Percentiles rank a stretch among this genome's conserved stretches.
These are phyloP conservation scores for Cervus canadensis DNA, from an alignment of 2,113 vertebrate species.

Conservation along the genomic window DNA sequence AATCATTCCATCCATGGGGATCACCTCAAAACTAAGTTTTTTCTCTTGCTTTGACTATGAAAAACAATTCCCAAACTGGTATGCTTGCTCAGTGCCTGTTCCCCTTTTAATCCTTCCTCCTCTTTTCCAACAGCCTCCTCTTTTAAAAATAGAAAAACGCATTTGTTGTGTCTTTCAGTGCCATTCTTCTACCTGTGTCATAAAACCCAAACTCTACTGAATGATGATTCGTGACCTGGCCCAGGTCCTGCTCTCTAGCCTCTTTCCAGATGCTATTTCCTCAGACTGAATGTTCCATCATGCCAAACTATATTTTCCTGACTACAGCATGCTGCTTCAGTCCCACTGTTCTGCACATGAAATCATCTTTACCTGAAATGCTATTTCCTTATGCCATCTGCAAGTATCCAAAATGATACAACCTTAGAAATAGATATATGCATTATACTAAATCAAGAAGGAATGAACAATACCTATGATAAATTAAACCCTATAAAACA, in stretches of 20 bases:
- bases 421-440: not conserved
- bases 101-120: not conserved
- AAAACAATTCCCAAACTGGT: not conserved
- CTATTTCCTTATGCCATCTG: not conserved
- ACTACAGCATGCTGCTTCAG: not conserved
- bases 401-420: not conserved
- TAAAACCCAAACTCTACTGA: not conserved
- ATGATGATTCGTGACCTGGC: not conserved
- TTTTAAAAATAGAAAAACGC: not conserved
- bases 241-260: not conserved
- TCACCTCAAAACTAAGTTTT: not conserved
- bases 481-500: not conserved
- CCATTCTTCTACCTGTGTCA: not conserved
- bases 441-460: not conserved
- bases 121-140: not conserved
- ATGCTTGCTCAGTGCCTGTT: not conserved
- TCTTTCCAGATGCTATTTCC: not conserved
- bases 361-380: not conserved
- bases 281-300: not conserved
- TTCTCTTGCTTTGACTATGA: not conserved
- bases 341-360: not conserved
- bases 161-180: not conserved
- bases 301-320: not conserved
- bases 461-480: not conserved
- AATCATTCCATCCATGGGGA: not conserved